These are phyloP conservation scores for Andrena fulva DNA, from an alignment of 2,888 invertebrate genomes.

Conservation along the genomic window DNA sequence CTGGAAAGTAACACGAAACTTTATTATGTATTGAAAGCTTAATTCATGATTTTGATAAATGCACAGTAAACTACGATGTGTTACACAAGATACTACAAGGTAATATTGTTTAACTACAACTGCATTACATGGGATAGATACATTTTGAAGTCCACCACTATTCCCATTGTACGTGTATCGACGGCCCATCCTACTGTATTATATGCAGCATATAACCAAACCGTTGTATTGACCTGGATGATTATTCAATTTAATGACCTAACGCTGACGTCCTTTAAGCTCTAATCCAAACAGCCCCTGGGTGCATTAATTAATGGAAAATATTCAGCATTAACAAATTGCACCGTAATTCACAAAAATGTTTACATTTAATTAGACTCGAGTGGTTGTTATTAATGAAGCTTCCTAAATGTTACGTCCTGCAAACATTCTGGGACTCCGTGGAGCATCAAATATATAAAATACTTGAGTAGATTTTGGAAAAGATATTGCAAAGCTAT, in stretches of 20 bases:
- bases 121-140: conserved; percentile 27
- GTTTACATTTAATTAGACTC: no score
- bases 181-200: conserved; percentile 32
- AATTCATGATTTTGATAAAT: not conserved
- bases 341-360: no score
- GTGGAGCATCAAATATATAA: not conserved
- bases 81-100: conserved; percentile 2
- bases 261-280: conserved; percentile 64
- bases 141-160: conserved; percentile 51
- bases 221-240: conserved; percentile 66
- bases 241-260: conserved; percentile 79
- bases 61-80: not conserved
- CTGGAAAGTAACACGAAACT: not conserved
- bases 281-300: conserved; percentile 4
- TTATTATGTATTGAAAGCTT: not conserved
- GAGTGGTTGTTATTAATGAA: no score
- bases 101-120: conserved; percentile 6
- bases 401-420: not conserved
- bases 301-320: not conserved
- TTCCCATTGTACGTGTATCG: conserved; percentile 29
- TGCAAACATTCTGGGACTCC: not conserved
- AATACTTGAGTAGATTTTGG: not conserved
- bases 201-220: conserved; percentile 12
- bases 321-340: no score
- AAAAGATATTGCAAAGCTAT: not conserved